Evolutionary conservation across 2,797 vertebrate genomes (phyloP), one percentile per base, ranked within the genome.

Genomic region (Chanos chanos): DNA sequence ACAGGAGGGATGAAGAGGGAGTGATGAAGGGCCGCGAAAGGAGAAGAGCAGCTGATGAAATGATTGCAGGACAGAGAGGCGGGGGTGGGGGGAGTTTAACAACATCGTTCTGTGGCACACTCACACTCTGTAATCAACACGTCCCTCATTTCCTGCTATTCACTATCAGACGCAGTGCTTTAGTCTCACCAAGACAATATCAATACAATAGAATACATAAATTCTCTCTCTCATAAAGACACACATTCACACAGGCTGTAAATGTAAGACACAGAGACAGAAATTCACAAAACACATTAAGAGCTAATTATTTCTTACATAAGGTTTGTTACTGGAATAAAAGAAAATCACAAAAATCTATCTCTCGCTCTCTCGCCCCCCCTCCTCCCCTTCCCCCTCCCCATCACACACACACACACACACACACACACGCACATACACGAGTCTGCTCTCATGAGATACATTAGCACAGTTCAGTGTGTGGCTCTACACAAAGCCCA

Each of bases 1-100:
- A 64, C 70, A 61, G 15, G 7, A 49, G 34, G 54, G 53, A 81
- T 80, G 74, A 82, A 84, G 71, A 74, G 74, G 72, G 68, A 43
- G 65, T 84, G 81, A 87, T 86, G 84, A 87, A 76, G 70, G 73
- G 68, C 60, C 68, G 72, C 64, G 65, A 56, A 43, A n/a, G 50
- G 68, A 86, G 76, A 89, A 88, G 73, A 74, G 81, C 21, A 4
- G 27, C 73, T 87, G 85, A 88, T 89, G 80, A 87, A 85, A 83
- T 85, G 75, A 87, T 81, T 80, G 49, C 66, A 66, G 80, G 50
- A 56, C 75, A 77, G 39, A 68, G 62, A 65, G 79, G 48, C 68
- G 41, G 50, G 45, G 66, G 13, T 62, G 66, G 64, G 55, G 40
- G 24, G 41, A 8, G 70, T 30, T 37, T 12, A 40, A 33, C 40